A percentile compares a stretch with the other conserved stretches of the same genome.
Evolutionary conservation across 2,888 invertebrate species (phyloP).

Genomic region (Eristalinus aeneus): DNA sequence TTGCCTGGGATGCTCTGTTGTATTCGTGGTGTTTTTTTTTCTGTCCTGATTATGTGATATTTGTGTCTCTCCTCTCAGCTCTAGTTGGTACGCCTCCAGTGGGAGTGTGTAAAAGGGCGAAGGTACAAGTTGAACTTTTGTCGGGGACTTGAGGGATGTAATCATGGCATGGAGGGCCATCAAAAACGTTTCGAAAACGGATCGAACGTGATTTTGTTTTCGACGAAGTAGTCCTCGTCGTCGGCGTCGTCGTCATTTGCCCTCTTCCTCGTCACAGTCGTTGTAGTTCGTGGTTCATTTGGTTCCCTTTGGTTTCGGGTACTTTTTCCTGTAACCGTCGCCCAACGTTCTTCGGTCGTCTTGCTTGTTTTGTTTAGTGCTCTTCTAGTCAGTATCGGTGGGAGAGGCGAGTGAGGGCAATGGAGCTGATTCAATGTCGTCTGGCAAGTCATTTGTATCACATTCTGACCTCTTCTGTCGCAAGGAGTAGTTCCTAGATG

Average conservation of each 20-base stretch:
- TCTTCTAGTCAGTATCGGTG: neutral
- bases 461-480: constrained; percentile 60
- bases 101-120: constrained; percentile 18
- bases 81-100: neutral
- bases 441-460: constrained; percentile 54
- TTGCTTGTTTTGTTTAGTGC: constrained; percentile 26
- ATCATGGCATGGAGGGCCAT: constrained; percentile 51
- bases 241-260: no score
- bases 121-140: constrained; percentile 46
- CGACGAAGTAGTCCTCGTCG: neutral
- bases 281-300: constrained; percentile 35
- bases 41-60: neutral
- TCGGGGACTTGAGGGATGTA: constrained; percentile 29
- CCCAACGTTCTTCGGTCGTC: neutral
- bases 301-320: constrained; percentile 15
- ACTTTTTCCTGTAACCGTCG: neutral
- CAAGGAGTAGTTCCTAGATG: constrained; percentile 50
- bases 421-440: constrained; percentile 40
- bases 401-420: neutral
- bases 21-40: neutral
- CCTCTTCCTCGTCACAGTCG: constrained; percentile 5
- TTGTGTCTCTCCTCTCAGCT: neutral
- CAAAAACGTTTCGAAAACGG: constrained; percentile 55
- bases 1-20: constrained; percentile 3
- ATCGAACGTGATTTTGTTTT: constrained; percentile 59